Conservation (phyloP, 2,888 invertebrate species). For the Agrotis exclamationis region DNA sequence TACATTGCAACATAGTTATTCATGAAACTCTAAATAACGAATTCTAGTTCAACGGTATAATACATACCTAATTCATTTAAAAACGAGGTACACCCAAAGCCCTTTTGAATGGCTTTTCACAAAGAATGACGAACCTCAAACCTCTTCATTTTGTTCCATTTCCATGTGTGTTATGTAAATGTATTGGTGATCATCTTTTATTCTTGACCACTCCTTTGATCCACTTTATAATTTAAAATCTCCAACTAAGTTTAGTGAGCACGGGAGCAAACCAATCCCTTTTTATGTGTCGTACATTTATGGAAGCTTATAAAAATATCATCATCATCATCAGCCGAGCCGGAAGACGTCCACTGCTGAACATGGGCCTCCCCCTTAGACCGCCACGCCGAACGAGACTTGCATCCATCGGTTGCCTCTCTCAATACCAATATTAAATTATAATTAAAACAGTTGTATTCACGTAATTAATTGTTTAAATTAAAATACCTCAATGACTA, state of each 20-base stretch:
- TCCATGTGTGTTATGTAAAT: conserved; percentile 17
- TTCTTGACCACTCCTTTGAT: conserved; percentile 22
- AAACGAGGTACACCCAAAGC: neutral
- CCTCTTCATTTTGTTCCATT: neutral
- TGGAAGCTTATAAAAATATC: neutral
- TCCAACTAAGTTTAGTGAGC: neutral
- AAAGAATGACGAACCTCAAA: conserved; percentile 19
- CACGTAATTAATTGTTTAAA: too few species aligned
- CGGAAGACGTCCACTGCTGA: too few species aligned
- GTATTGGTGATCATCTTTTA: conserved; percentile 15
- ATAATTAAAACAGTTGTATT: neutral
- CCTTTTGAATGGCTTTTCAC: conserved; percentile 6
- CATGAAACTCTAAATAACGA: neutral
- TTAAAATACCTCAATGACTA: neutral
- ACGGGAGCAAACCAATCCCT: neutral
- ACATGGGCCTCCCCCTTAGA: too few species aligned
- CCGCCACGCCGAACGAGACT: too few species aligned
- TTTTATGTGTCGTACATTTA: neutral
- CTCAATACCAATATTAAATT: too few species aligned
- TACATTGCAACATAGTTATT: neutral
- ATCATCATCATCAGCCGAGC: too few species aligned
- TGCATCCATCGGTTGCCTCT: too few species aligned
- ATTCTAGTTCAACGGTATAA: neutral
- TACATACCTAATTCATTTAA: neutral
- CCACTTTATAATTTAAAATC: conserved; percentile 7